phyloP scores from a whole-genome alignment of 2,888 invertebrate genomes.

The Hoplodrina ambigua region DNA sequence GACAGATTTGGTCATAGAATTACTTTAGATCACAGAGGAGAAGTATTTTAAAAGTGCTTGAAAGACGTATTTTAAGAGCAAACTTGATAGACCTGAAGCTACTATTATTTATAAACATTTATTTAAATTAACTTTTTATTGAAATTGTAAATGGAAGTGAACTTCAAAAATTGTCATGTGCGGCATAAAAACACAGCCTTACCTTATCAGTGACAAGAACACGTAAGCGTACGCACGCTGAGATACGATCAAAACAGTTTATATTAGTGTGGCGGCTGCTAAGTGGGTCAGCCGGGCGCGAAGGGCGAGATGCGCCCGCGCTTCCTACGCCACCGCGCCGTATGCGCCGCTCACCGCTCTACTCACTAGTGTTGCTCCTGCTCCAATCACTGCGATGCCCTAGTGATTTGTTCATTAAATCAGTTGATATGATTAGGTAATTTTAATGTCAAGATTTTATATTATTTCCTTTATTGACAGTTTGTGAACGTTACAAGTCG shows the following conservation, averaged over 20 bases:
- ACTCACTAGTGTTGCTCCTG: slow-evolving; percentile 61
- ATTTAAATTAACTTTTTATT: not conserved
- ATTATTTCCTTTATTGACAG: not conserved
- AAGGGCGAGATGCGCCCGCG: slow-evolving; percentile 81
- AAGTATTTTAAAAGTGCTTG: not conserved
- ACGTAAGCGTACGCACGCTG: slow-evolving; percentile 32
- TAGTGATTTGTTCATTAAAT: slow-evolving; percentile 3
- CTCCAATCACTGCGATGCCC: slow-evolving; percentile 1
- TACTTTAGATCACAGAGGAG: not conserved
- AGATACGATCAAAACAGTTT: slow-evolving; percentile 66
- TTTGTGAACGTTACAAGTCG: not conserved
- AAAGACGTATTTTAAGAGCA: no score
- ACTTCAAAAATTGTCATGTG: not conserved
- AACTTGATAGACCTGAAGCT: no score
- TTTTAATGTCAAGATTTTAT: not conserved
- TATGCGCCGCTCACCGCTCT: slow-evolving; percentile 62
- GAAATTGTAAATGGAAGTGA: not conserved
- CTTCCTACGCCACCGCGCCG: slow-evolving; percentile 71
- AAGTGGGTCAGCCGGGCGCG: slow-evolving; percentile 80
- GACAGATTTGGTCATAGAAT: slow-evolving; percentile 20
- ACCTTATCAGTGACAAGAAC: slow-evolving; percentile 41
- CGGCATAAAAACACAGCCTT: slow-evolving; percentile 7
- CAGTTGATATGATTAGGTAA: not conserved
- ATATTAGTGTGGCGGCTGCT: slow-evolving; percentile 67
- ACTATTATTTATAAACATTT: no score